Percentiles rank a stretch among this genome's conserved stretches.
Conservation (phyloP, 2,888 invertebrate genomes). For the Formica aserva region DNA sequence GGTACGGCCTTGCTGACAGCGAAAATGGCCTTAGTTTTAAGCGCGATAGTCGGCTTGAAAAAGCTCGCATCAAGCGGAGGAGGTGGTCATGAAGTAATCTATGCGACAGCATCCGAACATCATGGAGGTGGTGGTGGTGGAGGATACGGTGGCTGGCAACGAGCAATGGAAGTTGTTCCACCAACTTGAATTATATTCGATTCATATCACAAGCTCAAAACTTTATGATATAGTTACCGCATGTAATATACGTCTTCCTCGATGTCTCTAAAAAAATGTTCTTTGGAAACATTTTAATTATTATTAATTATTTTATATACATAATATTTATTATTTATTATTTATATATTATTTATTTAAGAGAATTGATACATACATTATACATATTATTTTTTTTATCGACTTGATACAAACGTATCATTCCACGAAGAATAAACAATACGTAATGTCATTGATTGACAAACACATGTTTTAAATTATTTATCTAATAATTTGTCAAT, state of each 20-base stretch:
- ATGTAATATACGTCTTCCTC: slow-evolving; percentile 15
- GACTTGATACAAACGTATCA: neutral
- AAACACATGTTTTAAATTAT: neutral
- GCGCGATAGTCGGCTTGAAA: slow-evolving; percentile 89
- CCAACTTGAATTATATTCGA: slow-evolving; percentile 75
- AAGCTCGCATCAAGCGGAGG: slow-evolving; percentile 87
- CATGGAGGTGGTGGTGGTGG: slow-evolving; percentile 83
- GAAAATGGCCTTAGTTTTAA: slow-evolving; percentile 89
- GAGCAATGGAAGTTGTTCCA: slow-evolving; percentile 80
- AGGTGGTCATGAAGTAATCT: slow-evolving; percentile 87
- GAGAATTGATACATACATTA: neutral
- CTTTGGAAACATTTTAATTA: neutral
- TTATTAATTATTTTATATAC: neutral
- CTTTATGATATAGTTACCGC: slow-evolving; percentile 22
- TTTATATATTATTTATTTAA: slow-evolving; percentile 19
- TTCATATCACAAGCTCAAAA: neutral
- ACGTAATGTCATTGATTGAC: neutral
- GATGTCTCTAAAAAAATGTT: slow-evolving; percentile 7
- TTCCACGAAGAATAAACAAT: neutral
- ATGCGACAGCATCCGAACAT: slow-evolving; percentile 86
- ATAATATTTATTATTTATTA: slow-evolving; percentile 23
- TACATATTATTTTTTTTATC: neutral
- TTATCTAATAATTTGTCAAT: neutral
- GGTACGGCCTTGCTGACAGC: slow-evolving; percentile 90
- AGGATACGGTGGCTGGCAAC: slow-evolving; percentile 83